Percentiles rank a stretch among this genome's conserved stretches.
These are phyloP conservation scores for Gymnosoma rotundatum DNA, from an alignment of 2,888 invertebrate species.

Conservation along the genomic window DNA sequence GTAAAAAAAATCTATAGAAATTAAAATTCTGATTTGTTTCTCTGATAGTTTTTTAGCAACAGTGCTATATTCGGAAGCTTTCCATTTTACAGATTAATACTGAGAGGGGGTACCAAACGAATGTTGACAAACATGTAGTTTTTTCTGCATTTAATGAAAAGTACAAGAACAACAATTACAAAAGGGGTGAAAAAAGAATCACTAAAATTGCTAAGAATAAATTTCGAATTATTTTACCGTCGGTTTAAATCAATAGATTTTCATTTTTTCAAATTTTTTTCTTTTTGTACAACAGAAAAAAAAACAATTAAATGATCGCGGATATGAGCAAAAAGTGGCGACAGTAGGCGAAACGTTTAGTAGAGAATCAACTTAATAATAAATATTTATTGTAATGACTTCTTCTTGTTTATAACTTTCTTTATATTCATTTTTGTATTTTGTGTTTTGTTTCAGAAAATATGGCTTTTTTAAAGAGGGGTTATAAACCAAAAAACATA, in stretches of 20 bases:
- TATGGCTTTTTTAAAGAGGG: conserved; percentile 64
- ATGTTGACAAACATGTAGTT: no score
- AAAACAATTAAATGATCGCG: conserved; percentile 57
- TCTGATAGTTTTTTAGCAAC: no score
- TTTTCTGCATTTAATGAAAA: no score
- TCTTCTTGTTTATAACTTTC: background rate
- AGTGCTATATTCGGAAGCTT: no score
- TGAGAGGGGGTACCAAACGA: no score
- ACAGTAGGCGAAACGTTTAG: background rate
- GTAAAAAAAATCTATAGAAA: no score
- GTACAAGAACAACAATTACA: background rate
- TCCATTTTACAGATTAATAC: no score
- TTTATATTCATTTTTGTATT: conserved; percentile 37
- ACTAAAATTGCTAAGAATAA: background rate
- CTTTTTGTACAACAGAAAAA: conserved; percentile 17
- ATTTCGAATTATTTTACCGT: conserved; percentile 21
- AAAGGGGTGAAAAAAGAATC: conserved; percentile 4
- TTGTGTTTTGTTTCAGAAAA: conserved; percentile 49
- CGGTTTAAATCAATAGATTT: conserved; percentile 49
- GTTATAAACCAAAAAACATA: conserved; percentile 46
- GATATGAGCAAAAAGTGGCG: conserved; percentile 25
- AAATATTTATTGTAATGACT: conserved; percentile 59
- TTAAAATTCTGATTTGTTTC: no score
- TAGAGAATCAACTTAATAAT: conserved; percentile 15
- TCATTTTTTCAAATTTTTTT: background rate